Percentiles rank a stretch among this genome's conserved stretches.
These are phyloP conservation scores for Kryphioiulus occultus DNA, from an alignment of 2,888 invertebrate genomes.

Conservation along the genomic window DNA sequence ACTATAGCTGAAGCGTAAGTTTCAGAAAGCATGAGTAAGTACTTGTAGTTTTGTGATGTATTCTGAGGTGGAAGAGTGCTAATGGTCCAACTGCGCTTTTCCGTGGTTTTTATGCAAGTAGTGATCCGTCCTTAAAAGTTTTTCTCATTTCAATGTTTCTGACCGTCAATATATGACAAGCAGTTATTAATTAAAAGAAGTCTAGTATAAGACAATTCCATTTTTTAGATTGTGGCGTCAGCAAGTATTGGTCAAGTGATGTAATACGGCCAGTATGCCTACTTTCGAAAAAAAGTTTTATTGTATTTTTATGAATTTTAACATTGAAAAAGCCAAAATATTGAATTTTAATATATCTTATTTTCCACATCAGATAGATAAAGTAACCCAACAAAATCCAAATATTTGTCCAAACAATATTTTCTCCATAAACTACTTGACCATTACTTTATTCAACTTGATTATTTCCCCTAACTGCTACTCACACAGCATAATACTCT, in stretches of 20 bases:
- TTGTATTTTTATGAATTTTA: too few relatives aligned
- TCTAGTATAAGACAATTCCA: not conserved
- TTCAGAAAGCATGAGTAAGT: constrained; percentile 26
- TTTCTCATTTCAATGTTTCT: constrained; percentile 1
- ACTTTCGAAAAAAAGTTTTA: too few relatives aligned
- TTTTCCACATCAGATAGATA: not conserved
- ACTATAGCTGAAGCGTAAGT: not conserved
- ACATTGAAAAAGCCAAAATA: too few relatives aligned
- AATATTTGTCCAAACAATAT: not conserved
- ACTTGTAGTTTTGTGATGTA: constrained; percentile 17
- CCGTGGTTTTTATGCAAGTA: constrained; percentile 39
- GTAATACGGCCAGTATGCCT: too few relatives aligned
- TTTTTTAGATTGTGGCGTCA: not conserved
- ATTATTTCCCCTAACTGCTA: not conserved
- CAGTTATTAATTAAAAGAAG: not conserved
- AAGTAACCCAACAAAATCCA: not conserved
- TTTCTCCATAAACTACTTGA: not conserved
- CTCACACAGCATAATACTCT: not conserved
- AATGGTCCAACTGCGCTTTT: not conserved
- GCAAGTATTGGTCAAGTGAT: not conserved
- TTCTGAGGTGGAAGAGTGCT: not conserved
- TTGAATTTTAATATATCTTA: not conserved
- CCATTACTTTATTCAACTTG: not conserved
- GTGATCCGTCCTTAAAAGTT: constrained; percentile 39
- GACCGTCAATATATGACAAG: not conserved